phyloP scores from a whole-genome alignment of 2,888 invertebrate species.

The Melanotus villosus region DNA sequence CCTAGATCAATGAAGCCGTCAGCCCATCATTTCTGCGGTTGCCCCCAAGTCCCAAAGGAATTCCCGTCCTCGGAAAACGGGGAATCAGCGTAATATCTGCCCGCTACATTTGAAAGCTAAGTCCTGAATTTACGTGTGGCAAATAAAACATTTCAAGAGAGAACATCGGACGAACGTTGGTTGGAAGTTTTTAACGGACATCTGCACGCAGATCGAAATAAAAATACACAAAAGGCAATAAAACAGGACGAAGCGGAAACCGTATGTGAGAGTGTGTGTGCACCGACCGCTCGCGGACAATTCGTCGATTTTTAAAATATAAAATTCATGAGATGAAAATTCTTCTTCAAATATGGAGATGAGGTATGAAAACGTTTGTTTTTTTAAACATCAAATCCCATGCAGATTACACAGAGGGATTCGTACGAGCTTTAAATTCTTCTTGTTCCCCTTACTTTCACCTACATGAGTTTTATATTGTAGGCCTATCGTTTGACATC shows the following conservation, averaged over 20 bases:
- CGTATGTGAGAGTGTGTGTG: neutral
- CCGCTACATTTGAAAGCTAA: constrained; percentile 18
- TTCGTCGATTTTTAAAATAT: neutral
- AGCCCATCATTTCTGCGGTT: constrained; percentile 22
- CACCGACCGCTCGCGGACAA: constrained; percentile 1
- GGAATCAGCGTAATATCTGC: constrained; percentile 24
- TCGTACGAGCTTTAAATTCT: too few relatives aligned
- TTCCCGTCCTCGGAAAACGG: constrained; percentile 9
- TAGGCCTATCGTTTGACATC: too few relatives aligned
- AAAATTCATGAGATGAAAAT: too few relatives aligned
- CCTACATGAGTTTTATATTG: too few relatives aligned
- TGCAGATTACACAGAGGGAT: too few relatives aligned
- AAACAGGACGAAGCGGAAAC: neutral
- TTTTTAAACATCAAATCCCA: too few relatives aligned
- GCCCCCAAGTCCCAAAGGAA: constrained; percentile 8
- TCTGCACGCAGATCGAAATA: neutral
- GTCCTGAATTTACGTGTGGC: constrained; percentile 10
- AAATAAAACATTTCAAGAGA: constrained; percentile 3
- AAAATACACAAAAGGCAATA: neutral
- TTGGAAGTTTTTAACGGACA: constrained; percentile 8
- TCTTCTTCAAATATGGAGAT: too few relatives aligned
- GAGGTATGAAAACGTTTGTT: too few relatives aligned
- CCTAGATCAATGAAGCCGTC: constrained; percentile 18
- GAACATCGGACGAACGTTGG: neutral
- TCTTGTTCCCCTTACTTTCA: too few relatives aligned